Evolutionary conservation across 1,140 invertebrate species (phyloP).

Genomic region (Euborellia annulipes): DNA sequence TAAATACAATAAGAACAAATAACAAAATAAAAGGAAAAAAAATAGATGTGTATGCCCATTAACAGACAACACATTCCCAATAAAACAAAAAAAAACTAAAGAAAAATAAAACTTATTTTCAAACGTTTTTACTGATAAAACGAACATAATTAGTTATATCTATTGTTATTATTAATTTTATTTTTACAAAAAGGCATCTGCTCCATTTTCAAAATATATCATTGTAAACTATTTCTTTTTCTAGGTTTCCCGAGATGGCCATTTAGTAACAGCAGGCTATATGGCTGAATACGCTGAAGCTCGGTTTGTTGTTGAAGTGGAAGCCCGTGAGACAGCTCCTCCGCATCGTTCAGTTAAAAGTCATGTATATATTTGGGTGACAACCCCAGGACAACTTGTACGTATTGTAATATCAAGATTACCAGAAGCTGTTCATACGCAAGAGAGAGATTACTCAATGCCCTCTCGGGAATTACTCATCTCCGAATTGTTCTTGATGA

Average conservation of each 20-base stretch:
- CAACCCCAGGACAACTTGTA: slow-evolving; percentile 60
- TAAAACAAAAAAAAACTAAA: too few relatives aligned
- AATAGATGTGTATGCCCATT: too few relatives aligned
- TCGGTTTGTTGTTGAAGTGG: slow-evolving; percentile 64
- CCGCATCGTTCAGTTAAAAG: slow-evolving; percentile 38
- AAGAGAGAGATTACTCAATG: slow-evolving; percentile 50
- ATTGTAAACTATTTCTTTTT: too few relatives aligned
- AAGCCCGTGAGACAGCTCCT: slow-evolving; percentile 62
- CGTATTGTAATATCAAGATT: slow-evolving; percentile 63
- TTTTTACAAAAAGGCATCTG: too few relatives aligned
- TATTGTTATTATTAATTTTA: too few relatives aligned
- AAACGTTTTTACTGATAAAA: too few relatives aligned
- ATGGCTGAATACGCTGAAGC: slow-evolving; percentile 80
- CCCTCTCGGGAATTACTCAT: slow-evolving; percentile 57
- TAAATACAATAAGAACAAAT: too few relatives aligned
- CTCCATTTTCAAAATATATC: too few relatives aligned
- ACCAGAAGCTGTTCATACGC: slow-evolving; percentile 47
- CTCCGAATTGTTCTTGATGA: slow-evolving; percentile 61
- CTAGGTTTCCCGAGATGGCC: slow-evolving; percentile 53
- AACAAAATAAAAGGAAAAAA: too few relatives aligned
- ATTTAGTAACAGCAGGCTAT: slow-evolving; percentile 54
- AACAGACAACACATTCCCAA: too few relatives aligned
- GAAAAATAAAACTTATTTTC: too few relatives aligned
- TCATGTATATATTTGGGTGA: slow-evolving; percentile 43
- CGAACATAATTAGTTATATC: too few relatives aligned